A percentile compares a stretch with the other conserved stretches of the same genome.
phyloP scores from a whole-genome alignment of 2,797 vertebrate species.

The Acanthurus tractus region DNA sequence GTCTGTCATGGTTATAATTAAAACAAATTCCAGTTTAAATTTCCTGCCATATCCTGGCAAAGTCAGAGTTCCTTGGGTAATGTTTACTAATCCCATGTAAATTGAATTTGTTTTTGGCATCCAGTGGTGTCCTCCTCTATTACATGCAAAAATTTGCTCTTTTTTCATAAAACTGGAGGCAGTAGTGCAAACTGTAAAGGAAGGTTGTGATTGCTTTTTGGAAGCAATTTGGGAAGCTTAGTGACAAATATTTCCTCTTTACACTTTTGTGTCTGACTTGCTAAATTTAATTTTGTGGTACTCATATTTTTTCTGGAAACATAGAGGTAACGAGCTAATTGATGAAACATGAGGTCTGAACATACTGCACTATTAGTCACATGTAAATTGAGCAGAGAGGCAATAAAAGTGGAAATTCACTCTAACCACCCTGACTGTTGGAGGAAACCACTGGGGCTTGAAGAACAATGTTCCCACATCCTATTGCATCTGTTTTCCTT shows the following conservation, averaged over 20 bases:
- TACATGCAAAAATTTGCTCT: neutral
- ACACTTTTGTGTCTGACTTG: neutral
- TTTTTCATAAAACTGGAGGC: too few relatives aligned
- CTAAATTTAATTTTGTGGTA: constrained; percentile 1
- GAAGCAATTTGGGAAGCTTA: too few relatives aligned
- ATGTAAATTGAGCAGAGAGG: constrained; percentile 4
- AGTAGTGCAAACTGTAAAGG: too few relatives aligned
- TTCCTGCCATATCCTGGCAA: constrained; percentile 13
- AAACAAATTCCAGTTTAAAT: constrained; percentile 20
- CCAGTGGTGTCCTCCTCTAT: neutral
- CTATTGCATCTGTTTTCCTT: constrained; percentile 20
- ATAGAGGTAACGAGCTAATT: constrained; percentile 16
- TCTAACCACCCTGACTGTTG: neutral
- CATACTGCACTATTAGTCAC: constrained; percentile 17
- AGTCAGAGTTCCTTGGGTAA: constrained; percentile 28
- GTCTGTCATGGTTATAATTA: constrained; percentile 40
- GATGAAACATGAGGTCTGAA: constrained; percentile 26
- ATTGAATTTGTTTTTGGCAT: constrained; percentile 32
- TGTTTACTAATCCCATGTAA: constrained; percentile 38
- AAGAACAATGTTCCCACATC: constrained; percentile 38
- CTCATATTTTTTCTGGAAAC: constrained; percentile 1
- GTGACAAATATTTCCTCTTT: neutral
- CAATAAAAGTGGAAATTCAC: constrained; percentile 24
- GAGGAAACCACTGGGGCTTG: constrained; percentile 33
- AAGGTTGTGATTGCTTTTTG: too few relatives aligned